These are phyloP conservation scores for Phoxinus dragarum DNA, from an alignment of 2,797 vertebrate species.

Conservation along the genomic window DNA sequence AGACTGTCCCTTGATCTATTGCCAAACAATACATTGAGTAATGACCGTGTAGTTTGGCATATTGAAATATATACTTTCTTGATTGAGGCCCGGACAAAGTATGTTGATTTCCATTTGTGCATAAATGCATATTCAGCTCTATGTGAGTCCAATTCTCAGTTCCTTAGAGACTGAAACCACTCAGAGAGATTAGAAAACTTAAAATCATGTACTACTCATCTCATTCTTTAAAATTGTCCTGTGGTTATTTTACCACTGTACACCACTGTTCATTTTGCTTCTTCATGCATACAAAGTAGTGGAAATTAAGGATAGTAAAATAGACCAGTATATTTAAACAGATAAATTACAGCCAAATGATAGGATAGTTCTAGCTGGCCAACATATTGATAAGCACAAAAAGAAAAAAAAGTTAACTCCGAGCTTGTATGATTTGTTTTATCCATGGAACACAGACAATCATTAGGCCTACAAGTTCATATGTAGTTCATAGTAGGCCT, in stretches of 20 bases:
- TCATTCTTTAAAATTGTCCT: conserved; percentile 2
- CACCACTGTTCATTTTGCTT: neutral
- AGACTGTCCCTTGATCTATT: neutral
- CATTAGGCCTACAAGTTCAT: neutral
- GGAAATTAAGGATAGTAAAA: neutral
- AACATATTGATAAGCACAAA: neutral
- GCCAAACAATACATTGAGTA: conserved; percentile 3
- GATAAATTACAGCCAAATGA: neutral
- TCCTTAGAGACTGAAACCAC: neutral
- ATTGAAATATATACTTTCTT: neutral
- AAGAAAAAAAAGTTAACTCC: neutral
- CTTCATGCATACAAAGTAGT: neutral
- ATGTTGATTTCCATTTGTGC: neutral
- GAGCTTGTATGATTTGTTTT: neutral
- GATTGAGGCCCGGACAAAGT: neutral
- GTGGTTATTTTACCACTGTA: neutral
- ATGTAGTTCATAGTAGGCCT: neutral
- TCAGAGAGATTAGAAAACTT: conserved; percentile 20
- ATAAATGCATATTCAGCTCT: conserved; percentile 9
- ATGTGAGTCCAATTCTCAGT: neutral
- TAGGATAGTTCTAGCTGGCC: neutral
- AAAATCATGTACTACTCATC: neutral
- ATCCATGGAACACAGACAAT: neutral
- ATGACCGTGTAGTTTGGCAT: neutral
- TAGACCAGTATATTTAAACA: neutral